Base-by-base conservation (phyloP, 2,113 vertebrate species). In the Ranitomeya variabilis region DNA sequence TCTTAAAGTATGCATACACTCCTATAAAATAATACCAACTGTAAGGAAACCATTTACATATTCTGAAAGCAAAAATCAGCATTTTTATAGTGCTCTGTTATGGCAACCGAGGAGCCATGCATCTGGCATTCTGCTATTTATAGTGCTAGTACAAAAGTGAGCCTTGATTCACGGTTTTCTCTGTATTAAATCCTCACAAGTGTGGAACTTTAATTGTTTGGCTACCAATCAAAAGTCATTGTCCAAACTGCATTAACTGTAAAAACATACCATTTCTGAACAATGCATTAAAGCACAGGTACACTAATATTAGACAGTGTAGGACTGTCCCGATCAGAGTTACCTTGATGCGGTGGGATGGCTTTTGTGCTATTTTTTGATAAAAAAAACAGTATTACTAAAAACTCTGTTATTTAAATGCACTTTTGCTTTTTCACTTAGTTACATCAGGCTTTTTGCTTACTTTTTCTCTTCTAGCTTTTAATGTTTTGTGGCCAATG, bases 61-160 rank as follows among this genome's bases (percentile, higher is more conserved):
- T 78, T 54, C 51, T 54, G 19, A 54, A 78, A 78, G 51, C 19
- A 78, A 78, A 78, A 78, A 78, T 78, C 51, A 78, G 76, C 76
- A n/a, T 78, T 78, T 54, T 78, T 54, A n/a, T 78, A 78, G 76
- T 78, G 51, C 21, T 74, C 71, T 78, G 76, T 52, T 78, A 78
- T 31, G 23, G 78, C n/a, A 80, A 74, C 71, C 16, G 71, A 74
- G 71, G 15, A 74, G 14, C 55, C 78, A 60, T 59, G 78, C 55
- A 23, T 80, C 54, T 80, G 78, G 23, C 55, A 57, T 80, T 55
- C 77, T 57, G n/a, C 54, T 80, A 31, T 80, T 23, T 59, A 59
- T 80, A 57, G n/a, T 80, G 21, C 21, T 15, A 23, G 77, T n/a
- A 23, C 77, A 80, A 16, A 4, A 57, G 5, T 59, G n/a, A 14